Percentiles rank a stretch among this genome's conserved stretches.
These are phyloP conservation scores for Gambusia affinis DNA, from an alignment of 2,113 vertebrate genomes.

Conservation along the genomic window DNA sequence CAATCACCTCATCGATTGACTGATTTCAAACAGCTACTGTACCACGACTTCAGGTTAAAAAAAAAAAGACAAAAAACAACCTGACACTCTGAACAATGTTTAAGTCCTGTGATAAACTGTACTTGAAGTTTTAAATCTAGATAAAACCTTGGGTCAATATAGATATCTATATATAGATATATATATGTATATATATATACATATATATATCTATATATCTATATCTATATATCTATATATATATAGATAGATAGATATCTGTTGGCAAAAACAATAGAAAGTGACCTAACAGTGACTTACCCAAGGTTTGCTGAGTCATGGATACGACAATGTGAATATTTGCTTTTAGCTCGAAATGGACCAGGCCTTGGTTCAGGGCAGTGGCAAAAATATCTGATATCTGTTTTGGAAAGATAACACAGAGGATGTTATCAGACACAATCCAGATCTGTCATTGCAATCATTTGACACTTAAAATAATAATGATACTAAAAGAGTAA, in stretches of 20 bases:
- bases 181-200: no score
- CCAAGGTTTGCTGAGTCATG: slow-evolving; percentile 92
- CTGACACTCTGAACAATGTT: slow-evolving; percentile 27
- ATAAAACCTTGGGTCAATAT: slow-evolving; percentile 24
- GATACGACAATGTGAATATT: slow-evolving; percentile 88
- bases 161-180: no score
- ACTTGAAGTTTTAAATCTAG: slow-evolving; percentile 4
- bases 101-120: slow-evolving; percentile 36
- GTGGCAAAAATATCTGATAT: slow-evolving; percentile 87
- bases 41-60: slow-evolving; percentile 40
- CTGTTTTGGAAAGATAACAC: slow-evolving; percentile 68
- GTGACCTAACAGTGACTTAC: slow-evolving; percentile 78
- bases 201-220: no score
- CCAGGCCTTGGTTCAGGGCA: slow-evolving; percentile 91
- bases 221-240: no score
- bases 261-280: not conserved
- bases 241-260: not conserved
- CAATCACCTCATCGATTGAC: slow-evolving; percentile 70
- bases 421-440: not conserved
- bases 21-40: slow-evolving; percentile 48
- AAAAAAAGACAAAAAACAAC: not conserved
- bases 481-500: no score
- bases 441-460: not conserved
- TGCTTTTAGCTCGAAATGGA: slow-evolving; percentile 94
- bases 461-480: not conserved